Percentiles rank a stretch among this genome's conserved stretches.
Evolutionary conservation across 2,113 vertebrate species (phyloP).

Genomic region (Siniperca chuatsi): DNA sequence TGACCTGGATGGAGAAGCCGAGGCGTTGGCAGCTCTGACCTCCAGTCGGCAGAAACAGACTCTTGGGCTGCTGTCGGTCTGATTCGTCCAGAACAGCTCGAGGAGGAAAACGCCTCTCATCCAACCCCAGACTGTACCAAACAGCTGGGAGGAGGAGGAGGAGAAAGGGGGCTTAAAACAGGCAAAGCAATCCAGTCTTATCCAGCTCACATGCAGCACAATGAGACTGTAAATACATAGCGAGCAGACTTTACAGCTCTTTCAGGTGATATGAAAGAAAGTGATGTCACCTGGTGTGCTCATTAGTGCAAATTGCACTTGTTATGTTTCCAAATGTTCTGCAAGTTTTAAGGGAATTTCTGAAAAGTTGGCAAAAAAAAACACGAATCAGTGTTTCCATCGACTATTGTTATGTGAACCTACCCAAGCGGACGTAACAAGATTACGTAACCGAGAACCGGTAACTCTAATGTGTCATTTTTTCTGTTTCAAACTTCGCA

Average conservation of each 20-base stretch:
- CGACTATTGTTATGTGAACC: background rate
- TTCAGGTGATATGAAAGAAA: conserved; percentile 1
- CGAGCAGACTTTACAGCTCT: conserved; percentile 9
- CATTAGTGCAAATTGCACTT: background rate
- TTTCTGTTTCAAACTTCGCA: background rate
- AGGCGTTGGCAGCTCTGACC: conserved; percentile 84
- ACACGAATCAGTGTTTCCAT: background rate
- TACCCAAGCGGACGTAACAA: background rate
- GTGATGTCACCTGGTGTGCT: conserved; percentile 10
- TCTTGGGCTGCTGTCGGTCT: conserved; percentile 75
- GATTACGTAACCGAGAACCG: background rate
- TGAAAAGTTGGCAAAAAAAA: conserved; percentile 10
- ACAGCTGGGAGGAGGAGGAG: conserved; percentile 76
- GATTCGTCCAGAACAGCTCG: conserved; percentile 89
- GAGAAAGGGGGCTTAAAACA: background rate
- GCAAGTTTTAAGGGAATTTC: background rate
- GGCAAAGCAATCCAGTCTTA: background rate
- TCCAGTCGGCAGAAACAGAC: conserved; percentile 69
- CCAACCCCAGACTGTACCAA: conserved; percentile 86
- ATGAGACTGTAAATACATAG: background rate
- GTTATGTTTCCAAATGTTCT: conserved; percentile 1
- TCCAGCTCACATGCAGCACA: background rate
- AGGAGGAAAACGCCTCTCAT: conserved; percentile 88
- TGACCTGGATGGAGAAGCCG: conserved; percentile 91
- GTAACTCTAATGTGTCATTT: background rate